Evolutionary conservation across 1,140 invertebrate species (phyloP), one percentile per base, ranked within the genome.

Genomic region (Drosophila neocordata): DNA sequence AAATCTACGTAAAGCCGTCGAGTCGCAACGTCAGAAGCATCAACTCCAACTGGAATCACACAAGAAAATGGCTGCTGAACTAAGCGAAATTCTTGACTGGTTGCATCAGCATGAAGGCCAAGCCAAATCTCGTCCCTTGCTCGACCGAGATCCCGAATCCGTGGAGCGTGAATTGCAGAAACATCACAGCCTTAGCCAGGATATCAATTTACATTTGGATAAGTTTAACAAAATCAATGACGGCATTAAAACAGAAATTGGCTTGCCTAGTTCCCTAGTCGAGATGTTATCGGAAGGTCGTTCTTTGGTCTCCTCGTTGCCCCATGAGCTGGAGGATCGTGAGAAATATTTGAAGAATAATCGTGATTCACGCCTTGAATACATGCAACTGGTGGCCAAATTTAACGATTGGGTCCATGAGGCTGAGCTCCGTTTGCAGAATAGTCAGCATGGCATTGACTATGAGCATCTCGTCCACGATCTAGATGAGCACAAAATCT

Each of bases 31-130:
- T 37, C 95, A 97, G 90, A 95, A 98, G 85, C 96, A 98, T 84
- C 96, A 98, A 89, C 93, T 95, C 41, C 95, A 97, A 1, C 95
- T 96, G n/a, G 97, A 96, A 9, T 97, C 97, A 81, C 95, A 97
- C 87, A 95, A 95, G 73, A 96, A 97, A 90, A 93, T 98, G 53
- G 95, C 95, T 7, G 93, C 94, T 9, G 96, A 97, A 89, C 89
- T 99, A 1, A 95, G 96, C 52, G 95, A 95, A 61, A 95, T 96
- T 8, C 92, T 98, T 0, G 95, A 96, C 71, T 97, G 95, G 95
- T 92, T 99, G 34, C 96, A 97, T 72, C 94, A 95, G 22, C 97
- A 97, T 72, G 97, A 98, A 92, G 95, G 95, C 1, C 93, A 94
- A 1, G 94, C 98, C 20, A 96, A 96, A 79, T 96, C 96, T 0